Evolutionary conservation across 1,140 invertebrate species (phyloP).

Genomic region (Vanessa atalanta): DNA sequence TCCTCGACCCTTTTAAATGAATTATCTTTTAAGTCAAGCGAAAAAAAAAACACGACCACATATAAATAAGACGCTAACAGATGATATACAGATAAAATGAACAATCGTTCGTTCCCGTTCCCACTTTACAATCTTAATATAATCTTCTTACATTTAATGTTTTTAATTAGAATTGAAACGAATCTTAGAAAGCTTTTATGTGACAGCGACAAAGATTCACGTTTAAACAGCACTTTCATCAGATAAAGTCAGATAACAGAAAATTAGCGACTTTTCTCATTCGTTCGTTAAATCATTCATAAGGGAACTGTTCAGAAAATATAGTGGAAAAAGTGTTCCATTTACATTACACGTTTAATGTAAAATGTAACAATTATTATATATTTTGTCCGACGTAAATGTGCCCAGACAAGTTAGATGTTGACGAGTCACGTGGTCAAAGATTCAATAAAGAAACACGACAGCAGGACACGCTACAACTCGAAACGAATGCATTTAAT

Average conservation of each 20-base stretch:
- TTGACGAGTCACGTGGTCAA: no score
- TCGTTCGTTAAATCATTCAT: neutral
- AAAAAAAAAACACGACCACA: neutral
- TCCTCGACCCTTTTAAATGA: no score
- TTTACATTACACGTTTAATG: no score
- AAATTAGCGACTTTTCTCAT: neutral
- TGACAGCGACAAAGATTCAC: constrained; percentile 6
- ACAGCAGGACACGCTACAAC: no score
- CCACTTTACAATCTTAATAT: constrained; percentile 22
- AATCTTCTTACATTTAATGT: constrained; percentile 8
- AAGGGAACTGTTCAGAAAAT: no score
- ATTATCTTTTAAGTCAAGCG: no score
- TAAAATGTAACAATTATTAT: no score
- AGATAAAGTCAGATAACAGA: neutral
- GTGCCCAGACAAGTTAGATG: no score
- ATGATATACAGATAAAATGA: constrained; percentile 15
- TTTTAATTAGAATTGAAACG: constrained; percentile 17
- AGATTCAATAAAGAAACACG: no score
- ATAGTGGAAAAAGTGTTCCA: no score
- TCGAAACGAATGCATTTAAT: no score
- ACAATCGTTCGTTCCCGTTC: constrained; percentile 19
- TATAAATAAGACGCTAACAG: constrained; percentile 12
- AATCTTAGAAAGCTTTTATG: constrained; percentile 16
- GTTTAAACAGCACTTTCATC: neutral
- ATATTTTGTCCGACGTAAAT: no score